phyloP scores from a whole-genome alignment of 2,888 invertebrate species.

The Ophraella communa region DNA sequence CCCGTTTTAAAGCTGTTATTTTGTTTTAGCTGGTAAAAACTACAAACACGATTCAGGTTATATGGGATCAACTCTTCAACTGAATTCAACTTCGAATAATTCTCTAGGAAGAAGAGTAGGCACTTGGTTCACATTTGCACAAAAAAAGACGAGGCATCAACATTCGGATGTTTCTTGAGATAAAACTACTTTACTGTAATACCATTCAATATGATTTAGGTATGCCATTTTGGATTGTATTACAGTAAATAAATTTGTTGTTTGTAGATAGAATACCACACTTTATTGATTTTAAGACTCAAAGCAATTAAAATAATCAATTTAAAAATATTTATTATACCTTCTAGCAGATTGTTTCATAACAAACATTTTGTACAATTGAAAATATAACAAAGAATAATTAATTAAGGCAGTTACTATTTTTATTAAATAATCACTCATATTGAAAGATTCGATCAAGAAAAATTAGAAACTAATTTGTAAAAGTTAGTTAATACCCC shows the following conservation, averaged over 20 bases:
- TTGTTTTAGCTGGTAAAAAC: slow-evolving; percentile 57
- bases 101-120: slow-evolving; percentile 65
- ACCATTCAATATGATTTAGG: slow-evolving; percentile 26
- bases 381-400: too few species aligned
- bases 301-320: not conserved
- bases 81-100: slow-evolving; percentile 53
- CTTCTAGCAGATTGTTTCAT: too few species aligned
- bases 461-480: too few species aligned
- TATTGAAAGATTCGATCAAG: too few species aligned
- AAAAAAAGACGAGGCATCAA: slow-evolving; percentile 62
- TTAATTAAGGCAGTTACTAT: too few species aligned
- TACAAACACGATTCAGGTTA: slow-evolving; percentile 61
- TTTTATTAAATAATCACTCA: too few species aligned
- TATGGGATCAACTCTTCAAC: slow-evolving; percentile 58
- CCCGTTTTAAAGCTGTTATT: not conserved
- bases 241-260: not conserved
- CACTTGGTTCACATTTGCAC: slow-evolving; percentile 66
- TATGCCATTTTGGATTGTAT: not conserved
- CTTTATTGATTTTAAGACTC: not conserved
- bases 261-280: slow-evolving; percentile 2
- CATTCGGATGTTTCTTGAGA: slow-evolving; percentile 62
- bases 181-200: slow-evolving; percentile 62
- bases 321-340: too few species aligned
- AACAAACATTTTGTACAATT: too few species aligned
- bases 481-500: too few species aligned